These are phyloP conservation scores for Harpagifer antarcticus DNA, from an alignment of 2,797 vertebrate species.

Conservation along the genomic window DNA sequence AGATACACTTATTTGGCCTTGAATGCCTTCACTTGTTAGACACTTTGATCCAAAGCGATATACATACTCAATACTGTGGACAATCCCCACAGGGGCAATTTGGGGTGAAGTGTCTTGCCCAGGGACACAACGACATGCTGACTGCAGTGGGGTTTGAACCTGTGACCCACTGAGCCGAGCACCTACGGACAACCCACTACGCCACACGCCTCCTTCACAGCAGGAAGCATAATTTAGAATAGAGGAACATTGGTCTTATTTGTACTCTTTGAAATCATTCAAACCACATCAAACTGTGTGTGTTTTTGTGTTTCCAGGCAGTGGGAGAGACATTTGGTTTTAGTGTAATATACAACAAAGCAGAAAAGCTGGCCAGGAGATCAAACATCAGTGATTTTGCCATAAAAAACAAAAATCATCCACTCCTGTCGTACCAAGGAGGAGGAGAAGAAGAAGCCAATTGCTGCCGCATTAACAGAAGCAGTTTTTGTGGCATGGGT, in stretches of 20 bases:
- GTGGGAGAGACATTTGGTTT: slow-evolving; percentile 24
- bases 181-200: too few relatives aligned
- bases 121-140: too few relatives aligned
- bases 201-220: neutral
- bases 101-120: too few relatives aligned
- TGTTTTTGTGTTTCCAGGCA: slow-evolving; percentile 59
- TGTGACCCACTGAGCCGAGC: too few relatives aligned
- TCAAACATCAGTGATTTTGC: slow-evolving; percentile 35
- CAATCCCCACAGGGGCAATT: too few relatives aligned
- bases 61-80: too few relatives aligned
- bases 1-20: neutral
- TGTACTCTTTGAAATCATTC: slow-evolving; percentile 2
- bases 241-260: neutral
- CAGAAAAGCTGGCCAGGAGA: slow-evolving; percentile 44
- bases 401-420: slow-evolving; percentile 36
- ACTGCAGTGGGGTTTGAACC: too few relatives aligned
- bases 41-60: too few relatives aligned
- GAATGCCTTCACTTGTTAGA: neutral
- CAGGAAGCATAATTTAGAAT: neutral
- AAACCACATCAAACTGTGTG: slow-evolving; percentile 20
- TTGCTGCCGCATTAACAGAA: slow-evolving; percentile 19
- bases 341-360: slow-evolving; percentile 45
- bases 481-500: slow-evolving; percentile 24
- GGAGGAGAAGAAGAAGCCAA: slow-evolving; percentile 16
- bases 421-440: slow-evolving; percentile 8